Evolutionary conservation across 23 tunicate species (phyloP).

Genomic region (Oikopleura vanhoeffeni): DNA sequence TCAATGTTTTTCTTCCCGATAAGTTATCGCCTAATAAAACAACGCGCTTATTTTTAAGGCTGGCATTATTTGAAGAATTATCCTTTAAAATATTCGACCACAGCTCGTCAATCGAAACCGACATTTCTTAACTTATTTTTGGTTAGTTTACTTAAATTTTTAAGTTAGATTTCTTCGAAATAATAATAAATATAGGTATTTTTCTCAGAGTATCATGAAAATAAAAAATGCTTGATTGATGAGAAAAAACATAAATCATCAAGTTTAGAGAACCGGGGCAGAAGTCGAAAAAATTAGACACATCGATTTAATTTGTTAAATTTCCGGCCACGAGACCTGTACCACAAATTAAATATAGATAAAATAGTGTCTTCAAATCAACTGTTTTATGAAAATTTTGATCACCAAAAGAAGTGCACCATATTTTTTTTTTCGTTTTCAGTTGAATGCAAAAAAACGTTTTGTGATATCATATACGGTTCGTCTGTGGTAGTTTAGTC

Average conservation of each 20-base stretch:
- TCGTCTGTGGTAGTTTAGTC: too few species aligned
- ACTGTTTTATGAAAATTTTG: too few species aligned
- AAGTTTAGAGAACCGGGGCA: not conserved
- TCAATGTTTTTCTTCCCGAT: not conserved
- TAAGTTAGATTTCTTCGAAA: not conserved
- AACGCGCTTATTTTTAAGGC: not conserved
- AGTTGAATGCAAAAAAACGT: too few species aligned
- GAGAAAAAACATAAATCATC: not conserved
- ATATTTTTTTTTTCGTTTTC: too few species aligned
- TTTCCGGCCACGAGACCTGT: too few species aligned
- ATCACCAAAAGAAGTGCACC: too few species aligned
- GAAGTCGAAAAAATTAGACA: too few species aligned
- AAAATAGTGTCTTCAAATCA: too few species aligned
- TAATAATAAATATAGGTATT: not conserved
- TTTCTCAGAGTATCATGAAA: not conserved
- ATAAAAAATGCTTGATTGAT: not conserved
- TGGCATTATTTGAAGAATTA: not conserved
- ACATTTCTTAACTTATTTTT: not conserved
- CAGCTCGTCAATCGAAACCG: not conserved
- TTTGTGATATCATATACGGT: too few species aligned
- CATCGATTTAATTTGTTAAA: too few species aligned
- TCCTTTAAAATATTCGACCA: not conserved
- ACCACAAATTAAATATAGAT: too few species aligned
- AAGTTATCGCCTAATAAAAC: not conserved
- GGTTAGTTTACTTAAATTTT: too few species aligned